These are phyloP conservation scores for Euproctis similis DNA, from an alignment of 2,888 invertebrate genomes.

Conservation along the genomic window DNA sequence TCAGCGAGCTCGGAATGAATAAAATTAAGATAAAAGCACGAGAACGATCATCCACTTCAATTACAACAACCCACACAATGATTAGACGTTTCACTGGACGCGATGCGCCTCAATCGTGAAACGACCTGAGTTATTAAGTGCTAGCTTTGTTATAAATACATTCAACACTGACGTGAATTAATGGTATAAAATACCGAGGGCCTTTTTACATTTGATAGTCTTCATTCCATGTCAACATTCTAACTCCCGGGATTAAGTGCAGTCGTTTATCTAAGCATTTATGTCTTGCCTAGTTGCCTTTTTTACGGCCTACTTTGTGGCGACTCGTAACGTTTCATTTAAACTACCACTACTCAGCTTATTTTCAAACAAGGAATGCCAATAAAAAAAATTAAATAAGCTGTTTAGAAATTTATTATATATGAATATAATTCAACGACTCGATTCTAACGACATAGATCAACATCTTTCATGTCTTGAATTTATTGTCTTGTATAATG, in stretches of 20 bases:
- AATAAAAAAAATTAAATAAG: no score
- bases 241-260: slow-evolving; percentile 68
- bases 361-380: no score
- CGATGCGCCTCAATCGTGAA: slow-evolving; percentile 49
- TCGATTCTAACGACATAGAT: no score
- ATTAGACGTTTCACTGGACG: slow-evolving; percentile 66
- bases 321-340: slow-evolving; percentile 45
- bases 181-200: slow-evolving; percentile 57
- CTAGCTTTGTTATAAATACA: slow-evolving; percentile 70
- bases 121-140: slow-evolving; percentile 65
- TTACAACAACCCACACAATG: slow-evolving; percentile 70
- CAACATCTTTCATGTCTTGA: no score
- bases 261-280: slow-evolving; percentile 65
- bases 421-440: no score
- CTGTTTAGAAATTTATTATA: no score
- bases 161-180: slow-evolving; percentile 66
- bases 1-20: slow-evolving; percentile 57
- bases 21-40: slow-evolving; percentile 70
- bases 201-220: slow-evolving; percentile 60
- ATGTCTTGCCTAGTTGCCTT: slow-evolving; percentile 51
- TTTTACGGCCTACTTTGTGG: slow-evolving; percentile 56
- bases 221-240: slow-evolving; percentile 67
- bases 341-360: no score
- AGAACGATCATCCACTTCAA: slow-evolving; percentile 62
- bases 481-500: no score